Conservation (phyloP, 2,113 vertebrate genomes). For the Saimiri boliviensis region DNA sequence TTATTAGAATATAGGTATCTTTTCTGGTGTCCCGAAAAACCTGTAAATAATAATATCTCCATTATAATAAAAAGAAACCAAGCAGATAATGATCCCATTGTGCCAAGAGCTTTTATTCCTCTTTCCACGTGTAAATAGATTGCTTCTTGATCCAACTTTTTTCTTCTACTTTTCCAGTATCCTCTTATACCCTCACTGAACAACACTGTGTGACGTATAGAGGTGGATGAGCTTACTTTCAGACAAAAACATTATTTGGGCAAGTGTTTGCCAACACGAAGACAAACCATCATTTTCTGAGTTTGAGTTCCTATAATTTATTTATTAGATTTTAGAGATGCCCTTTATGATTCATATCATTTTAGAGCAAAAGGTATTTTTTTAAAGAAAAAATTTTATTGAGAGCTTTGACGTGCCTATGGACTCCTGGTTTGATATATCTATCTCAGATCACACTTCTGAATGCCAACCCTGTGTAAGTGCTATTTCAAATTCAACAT, state of each 20-base stretch:
- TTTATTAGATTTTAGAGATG: constrained; percentile 45
- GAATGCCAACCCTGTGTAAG: neutral
- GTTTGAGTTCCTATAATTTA: constrained; percentile 21
- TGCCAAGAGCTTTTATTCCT: neutral
- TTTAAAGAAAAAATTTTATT: neutral
- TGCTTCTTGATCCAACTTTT: neutral
- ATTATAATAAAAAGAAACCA: constrained; percentile 8
- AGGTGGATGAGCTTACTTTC: neutral
- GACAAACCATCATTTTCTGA: constrained; percentile 6
- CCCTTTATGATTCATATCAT: neutral
- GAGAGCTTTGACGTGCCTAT: neutral
- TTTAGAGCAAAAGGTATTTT: neutral
- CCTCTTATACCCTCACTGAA: neutral
- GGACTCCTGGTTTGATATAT: neutral
- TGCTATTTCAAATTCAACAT: neutral
- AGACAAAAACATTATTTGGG: neutral
- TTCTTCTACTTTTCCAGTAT: neutral
- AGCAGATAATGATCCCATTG: neutral
- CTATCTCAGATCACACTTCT: neutral
- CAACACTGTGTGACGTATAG: neutral
- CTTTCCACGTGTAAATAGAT: neutral
- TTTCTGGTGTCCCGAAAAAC: neutral
- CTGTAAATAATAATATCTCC: constrained; percentile 23
- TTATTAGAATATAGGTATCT: neutral
- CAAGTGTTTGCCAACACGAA: neutral